phyloP scores from a whole-genome alignment of 2,888 invertebrate genomes.

The Ramazzottius varieornatus region DNA sequence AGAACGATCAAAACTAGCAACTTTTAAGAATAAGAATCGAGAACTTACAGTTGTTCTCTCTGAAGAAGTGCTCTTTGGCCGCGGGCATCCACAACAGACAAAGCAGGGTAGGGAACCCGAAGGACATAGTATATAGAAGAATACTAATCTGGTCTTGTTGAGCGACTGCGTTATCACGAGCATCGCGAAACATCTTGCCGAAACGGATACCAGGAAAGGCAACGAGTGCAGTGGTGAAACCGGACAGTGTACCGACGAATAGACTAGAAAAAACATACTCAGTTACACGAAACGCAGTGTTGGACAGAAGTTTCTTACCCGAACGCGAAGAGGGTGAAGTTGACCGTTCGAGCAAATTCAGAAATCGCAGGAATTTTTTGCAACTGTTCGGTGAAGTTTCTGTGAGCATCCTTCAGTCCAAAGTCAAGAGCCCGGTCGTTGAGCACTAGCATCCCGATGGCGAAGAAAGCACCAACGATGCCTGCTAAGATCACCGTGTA shows the following conservation, averaged over 20 bases:
- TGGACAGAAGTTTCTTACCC: too few relatives aligned
- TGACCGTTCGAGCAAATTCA: background rate
- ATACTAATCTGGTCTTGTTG: background rate
- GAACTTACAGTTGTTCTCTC: background rate
- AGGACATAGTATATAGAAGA: background rate
- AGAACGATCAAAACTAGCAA: background rate
- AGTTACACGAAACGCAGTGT: too few relatives aligned
- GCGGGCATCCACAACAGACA: background rate
- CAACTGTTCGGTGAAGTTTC: background rate
- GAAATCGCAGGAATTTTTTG: background rate
- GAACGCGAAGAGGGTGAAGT: background rate
- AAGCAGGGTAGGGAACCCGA: background rate
- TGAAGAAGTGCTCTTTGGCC: background rate
- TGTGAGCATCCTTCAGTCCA: background rate
- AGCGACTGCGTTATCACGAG: background rate
- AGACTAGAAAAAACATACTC: background rate
- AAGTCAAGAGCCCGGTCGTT: background rate
- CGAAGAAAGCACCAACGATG: background rate
- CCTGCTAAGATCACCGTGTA: background rate
- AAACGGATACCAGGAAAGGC: background rate
- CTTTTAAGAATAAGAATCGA: background rate
- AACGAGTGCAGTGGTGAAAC: background rate
- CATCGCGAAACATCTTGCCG: background rate
- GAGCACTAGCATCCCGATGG: background rate
- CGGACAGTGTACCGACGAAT: background rate